Evolutionary conservation across 2,797 vertebrate genomes (phyloP).

Genomic region (Coreius guichenoti): DNA sequence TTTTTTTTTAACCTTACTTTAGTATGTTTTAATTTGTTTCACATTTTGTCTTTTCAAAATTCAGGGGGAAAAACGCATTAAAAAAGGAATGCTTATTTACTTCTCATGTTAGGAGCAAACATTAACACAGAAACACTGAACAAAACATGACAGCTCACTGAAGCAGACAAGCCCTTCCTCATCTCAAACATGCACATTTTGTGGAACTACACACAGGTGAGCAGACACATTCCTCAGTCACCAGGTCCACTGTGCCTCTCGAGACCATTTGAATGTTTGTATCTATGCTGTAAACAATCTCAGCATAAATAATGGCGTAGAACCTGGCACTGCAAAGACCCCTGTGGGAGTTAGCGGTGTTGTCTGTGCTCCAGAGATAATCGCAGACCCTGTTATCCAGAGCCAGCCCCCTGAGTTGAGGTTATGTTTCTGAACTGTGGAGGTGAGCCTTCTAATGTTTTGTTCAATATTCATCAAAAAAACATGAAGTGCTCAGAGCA

Average conservation of each 20-base stretch:
- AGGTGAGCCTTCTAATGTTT: conserved; percentile 19
- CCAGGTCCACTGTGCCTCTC: background rate
- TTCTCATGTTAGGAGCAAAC: background rate
- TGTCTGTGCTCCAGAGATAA: conserved; percentile 10
- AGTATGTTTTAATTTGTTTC: background rate
- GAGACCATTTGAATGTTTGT: background rate
- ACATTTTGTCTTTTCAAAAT: background rate
- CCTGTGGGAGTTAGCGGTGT: conserved; percentile 14
- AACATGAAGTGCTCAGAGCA: background rate
- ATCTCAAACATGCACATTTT: background rate
- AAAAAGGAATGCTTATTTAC: background rate
- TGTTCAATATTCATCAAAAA: conserved; percentile 23
- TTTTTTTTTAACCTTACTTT: background rate
- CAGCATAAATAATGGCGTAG: conserved; percentile 21
- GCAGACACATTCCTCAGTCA: conserved; percentile 15
- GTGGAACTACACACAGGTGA: conserved; percentile 5
- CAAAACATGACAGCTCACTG: conserved; percentile 14
- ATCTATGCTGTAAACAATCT: conserved; percentile 22
- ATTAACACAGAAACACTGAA: background rate
- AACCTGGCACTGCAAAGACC: conserved; percentile 1
- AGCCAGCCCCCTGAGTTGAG: background rate
- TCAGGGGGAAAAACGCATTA: background rate
- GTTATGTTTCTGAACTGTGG: conserved; percentile 14
- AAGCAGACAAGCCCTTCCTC: background rate
- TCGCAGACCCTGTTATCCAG: background rate